Percentiles rank a stretch among this genome's conserved stretches.
Evolutionary conservation across 1,140 invertebrate genomes (phyloP).

Genomic region (Metaphire vulgaris): DNA sequence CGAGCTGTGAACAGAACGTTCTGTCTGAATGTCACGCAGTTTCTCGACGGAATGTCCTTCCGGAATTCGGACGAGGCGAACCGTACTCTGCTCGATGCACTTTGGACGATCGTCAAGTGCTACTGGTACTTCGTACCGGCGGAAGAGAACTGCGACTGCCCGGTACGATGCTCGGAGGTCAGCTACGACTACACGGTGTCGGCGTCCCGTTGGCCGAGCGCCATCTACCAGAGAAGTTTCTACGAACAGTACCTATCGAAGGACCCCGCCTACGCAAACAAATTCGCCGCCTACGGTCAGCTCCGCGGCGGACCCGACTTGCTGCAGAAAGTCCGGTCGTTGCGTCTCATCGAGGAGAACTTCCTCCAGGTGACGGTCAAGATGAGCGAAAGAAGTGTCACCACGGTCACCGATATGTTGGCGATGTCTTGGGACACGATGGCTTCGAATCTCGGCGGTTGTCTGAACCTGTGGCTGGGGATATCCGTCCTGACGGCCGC

Average conservation of each 20-base stretch:
- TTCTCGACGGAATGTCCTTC: background rate
- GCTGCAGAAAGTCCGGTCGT: background rate
- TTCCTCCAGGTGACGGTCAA: background rate
- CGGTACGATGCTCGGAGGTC: background rate
- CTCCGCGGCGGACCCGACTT: background rate
- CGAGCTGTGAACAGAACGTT: background rate
- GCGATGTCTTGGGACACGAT: background rate
- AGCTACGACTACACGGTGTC: background rate
- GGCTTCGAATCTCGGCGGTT: background rate
- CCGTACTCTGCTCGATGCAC: background rate
- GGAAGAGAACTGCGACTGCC: background rate
- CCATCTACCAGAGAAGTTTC: background rate
- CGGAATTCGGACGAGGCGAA: no score
- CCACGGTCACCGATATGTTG: background rate
- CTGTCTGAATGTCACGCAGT: background rate
- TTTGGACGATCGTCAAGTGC: background rate
- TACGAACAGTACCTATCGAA: background rate
- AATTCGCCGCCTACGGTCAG: background rate
- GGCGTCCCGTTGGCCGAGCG: background rate
- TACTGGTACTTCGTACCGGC: background rate
- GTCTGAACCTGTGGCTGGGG: background rate
- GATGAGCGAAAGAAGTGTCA: background rate
- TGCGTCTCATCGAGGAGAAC: background rate
- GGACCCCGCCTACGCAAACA: background rate
- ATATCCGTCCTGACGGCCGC: background rate